Percentiles rank a stretch among this genome's conserved stretches.
Conservation (phyloP, 2,113 vertebrate species). For the Carollia perspicillata region DNA sequence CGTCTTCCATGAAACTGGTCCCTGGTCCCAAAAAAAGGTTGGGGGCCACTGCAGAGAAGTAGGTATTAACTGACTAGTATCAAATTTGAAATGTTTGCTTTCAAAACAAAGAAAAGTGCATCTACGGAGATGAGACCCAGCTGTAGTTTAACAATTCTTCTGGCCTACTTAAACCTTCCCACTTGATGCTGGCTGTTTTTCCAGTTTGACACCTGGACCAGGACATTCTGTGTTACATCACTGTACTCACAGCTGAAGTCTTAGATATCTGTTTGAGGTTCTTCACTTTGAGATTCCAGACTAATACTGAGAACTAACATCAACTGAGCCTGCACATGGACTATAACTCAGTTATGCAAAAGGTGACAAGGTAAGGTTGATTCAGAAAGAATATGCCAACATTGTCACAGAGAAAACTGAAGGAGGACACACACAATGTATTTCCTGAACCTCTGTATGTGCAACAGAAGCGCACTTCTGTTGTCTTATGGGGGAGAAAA, state of each 20-base stretch:
- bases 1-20: no score
- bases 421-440: background rate
- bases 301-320: background rate
- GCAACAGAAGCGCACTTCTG: background rate
- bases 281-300: background rate
- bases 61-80: background rate
- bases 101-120: background rate
- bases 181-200: background rate
- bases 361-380: background rate
- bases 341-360: background rate
- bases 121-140: rapidly evolving
- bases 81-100: background rate
- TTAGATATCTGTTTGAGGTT: background rate
- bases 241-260: background rate
- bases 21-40: no score
- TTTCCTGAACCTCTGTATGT: background rate
- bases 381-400: background rate
- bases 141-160: background rate
- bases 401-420: background rate
- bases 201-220: background rate
- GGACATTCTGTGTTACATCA: background rate
- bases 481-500: background rate
- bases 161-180: no score
- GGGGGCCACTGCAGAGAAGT: no score
- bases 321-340: background rate